Percentiles rank a stretch among this genome's conserved stretches.
Evolutionary conservation across 2,797 vertebrate species (phyloP).

Genomic region (Uromys caudimaculatus): DNA sequence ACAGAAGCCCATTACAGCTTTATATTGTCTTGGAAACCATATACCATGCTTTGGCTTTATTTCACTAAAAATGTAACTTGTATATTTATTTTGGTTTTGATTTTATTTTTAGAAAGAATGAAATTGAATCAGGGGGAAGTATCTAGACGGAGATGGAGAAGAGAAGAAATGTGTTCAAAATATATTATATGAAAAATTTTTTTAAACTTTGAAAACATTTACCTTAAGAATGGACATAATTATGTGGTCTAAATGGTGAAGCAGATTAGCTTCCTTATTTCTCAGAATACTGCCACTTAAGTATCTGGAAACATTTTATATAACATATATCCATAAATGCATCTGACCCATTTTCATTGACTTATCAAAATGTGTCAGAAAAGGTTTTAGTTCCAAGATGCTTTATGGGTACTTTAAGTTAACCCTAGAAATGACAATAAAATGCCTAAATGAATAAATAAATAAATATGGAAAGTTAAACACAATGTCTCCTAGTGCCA

Average conservation of each 20-base stretch:
- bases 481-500: conserved; percentile 58
- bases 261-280: conserved; percentile 28
- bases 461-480: conserved; percentile 61
- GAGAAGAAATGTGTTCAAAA: not conserved
- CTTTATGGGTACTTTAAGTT: conserved; percentile 50
- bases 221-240: not conserved
- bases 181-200: not conserved
- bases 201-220: not conserved
- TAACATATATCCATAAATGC: not conserved
- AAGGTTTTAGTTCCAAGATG: conserved; percentile 42
- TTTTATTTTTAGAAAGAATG: not conserved
- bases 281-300: not conserved
- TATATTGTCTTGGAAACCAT: not conserved
- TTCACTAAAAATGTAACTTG: not conserved
- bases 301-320: conserved; percentile 4
- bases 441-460: not conserved
- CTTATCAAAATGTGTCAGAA: conserved; percentile 52
- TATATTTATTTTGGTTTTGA: not conserved
- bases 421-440: not conserved
- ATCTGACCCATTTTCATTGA: conserved; percentile 37
- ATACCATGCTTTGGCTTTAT: not conserved
- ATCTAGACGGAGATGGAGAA: not conserved
- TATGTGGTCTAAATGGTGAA: not conserved
- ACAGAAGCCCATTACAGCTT: not conserved
- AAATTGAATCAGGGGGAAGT: not conserved